Conservation (phyloP, 2,888 invertebrate species). For the Stenichneumon culpator region DNA sequence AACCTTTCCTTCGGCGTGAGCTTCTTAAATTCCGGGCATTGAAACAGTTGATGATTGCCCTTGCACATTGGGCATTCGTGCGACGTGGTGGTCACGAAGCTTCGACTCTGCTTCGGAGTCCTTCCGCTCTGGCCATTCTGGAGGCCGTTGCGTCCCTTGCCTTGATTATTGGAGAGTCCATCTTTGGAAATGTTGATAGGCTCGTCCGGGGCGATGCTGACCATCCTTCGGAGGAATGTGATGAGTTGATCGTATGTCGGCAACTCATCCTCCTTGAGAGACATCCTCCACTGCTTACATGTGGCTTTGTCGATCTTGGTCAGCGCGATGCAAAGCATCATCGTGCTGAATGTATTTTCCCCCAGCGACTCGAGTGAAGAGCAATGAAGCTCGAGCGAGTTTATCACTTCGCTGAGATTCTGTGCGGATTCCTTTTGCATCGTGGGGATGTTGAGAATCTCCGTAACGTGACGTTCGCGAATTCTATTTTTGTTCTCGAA, state of each 20-base stretch:
- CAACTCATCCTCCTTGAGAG: neutral
- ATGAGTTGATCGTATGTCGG: conserved; percentile 39
- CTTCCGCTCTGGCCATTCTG: neutral
- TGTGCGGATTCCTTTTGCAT: conserved; percentile 17
- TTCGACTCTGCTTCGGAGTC: neutral
- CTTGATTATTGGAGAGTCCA: too few relatives aligned
- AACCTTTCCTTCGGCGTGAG: conserved; percentile 3
- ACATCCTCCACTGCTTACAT: conserved; percentile 2
- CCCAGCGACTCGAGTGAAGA: conserved; percentile 64
- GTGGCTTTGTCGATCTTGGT: too few relatives aligned
- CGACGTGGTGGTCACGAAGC: neutral
- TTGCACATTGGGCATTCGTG: conserved; percentile 3
- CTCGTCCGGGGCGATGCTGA: conserved; percentile 8
- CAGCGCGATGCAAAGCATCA: conserved; percentile 9
- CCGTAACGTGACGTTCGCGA: conserved; percentile 6
- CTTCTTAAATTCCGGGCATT: conserved; percentile 14
- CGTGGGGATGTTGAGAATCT: neutral
- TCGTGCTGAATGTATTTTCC: conserved; percentile 29
- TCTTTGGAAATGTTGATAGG: neutral
- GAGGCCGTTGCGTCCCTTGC: too few relatives aligned
- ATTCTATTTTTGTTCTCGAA: conserved; percentile 34
- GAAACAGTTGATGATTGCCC: neutral
- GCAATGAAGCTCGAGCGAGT: conserved; percentile 56
- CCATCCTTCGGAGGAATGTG: conserved; percentile 9
- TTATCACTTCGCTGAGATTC: conserved; percentile 15